A percentile compares a stretch with the other conserved stretches of the same genome.
phyloP scores from a whole-genome alignment of 2,888 invertebrate genomes.

The Polymixis flavicincta region DNA sequence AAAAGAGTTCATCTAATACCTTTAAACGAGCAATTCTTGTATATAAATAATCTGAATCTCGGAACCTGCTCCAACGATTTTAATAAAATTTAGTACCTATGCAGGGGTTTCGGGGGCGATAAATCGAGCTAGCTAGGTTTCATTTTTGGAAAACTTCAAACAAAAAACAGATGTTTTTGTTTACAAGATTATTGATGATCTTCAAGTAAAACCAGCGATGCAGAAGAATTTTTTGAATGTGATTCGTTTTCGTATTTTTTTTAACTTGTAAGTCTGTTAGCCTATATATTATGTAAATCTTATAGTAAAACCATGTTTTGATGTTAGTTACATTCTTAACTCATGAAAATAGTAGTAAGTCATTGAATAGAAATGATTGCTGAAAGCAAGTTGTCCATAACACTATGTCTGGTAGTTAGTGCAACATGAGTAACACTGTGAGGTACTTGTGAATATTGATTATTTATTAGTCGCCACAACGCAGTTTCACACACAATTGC shows the following conservation, averaged over 20 bases:
- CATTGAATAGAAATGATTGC: constrained; percentile 20
- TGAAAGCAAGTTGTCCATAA: constrained; percentile 34
- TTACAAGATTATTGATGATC: neutral
- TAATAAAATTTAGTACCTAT: no score
- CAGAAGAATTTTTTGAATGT: no score
- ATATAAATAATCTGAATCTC: no score
- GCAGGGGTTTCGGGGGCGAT: no score
- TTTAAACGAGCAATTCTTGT: no score
- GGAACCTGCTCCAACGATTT: no score
- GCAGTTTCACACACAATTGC: constrained; percentile 30
- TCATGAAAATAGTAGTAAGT: constrained; percentile 9
- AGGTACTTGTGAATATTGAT: constrained; percentile 31
- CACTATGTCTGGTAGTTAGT: constrained; percentile 19
- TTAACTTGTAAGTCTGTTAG: no score
- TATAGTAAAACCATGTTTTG: neutral
- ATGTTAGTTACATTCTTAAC: neutral
- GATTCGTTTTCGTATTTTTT: no score
- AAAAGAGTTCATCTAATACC: no score
- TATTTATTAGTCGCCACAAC: constrained; percentile 13
- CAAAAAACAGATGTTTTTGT: no score
- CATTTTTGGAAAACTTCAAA: no score
- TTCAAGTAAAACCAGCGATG: neutral
- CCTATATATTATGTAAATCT: neutral
- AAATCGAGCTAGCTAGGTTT: no score
- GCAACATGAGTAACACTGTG: constrained; percentile 14